Evolutionary conservation across 2,888 invertebrate genomes (phyloP), one percentile per base, ranked within the genome.

Genomic region (Drosophila koepferae): DNA sequence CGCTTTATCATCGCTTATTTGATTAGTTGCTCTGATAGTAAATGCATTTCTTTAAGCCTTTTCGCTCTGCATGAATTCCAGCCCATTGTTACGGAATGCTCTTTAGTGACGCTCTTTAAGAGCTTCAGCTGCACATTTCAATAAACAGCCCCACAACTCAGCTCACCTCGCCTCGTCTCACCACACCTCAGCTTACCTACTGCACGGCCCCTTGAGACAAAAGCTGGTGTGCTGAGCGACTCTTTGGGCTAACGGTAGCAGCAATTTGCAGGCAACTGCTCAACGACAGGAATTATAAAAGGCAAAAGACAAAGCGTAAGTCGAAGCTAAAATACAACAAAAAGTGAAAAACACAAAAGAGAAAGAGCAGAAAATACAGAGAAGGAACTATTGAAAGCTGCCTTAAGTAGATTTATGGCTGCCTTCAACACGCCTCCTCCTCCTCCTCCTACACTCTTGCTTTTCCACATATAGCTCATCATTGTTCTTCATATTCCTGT

Each of bases 341-440:
- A 18, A 54, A 71, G 44, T 44, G 44, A 49, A 60, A 58, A 62
- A 56, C 18, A 46, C 31, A 54, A 63, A 76, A 76, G 43, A 71
- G 34, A 65, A 61, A 23, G 44, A 60, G 44, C 65, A 53, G 20
- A 16, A 53, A 41, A 68, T 67, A 36, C 10, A 55, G 58, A 18
- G 56, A 41, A 51, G 58, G 74, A 77, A 86, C 77, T 84, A 84
- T 89, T 68, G 72, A 80, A 82, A 90, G 81, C 90, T 73, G 86
- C 74, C 79, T 82, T 76, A 90, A 85, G 86, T 90, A 85, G 82
- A 90, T 86, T 86, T 86, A 85, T 90, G 86, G 76, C 86, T 89
- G 82, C 82, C 80, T 75, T 81, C 46, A 77, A 81, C 71, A 18
- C 62, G 49, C 51, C 54, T 40, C 34, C 48, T 28, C 65, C 63